Evolutionary conservation across 2,888 invertebrate genomes (phyloP), one percentile per base, ranked within the genome.

Genomic region (Pemphredon lugubris): DNA sequence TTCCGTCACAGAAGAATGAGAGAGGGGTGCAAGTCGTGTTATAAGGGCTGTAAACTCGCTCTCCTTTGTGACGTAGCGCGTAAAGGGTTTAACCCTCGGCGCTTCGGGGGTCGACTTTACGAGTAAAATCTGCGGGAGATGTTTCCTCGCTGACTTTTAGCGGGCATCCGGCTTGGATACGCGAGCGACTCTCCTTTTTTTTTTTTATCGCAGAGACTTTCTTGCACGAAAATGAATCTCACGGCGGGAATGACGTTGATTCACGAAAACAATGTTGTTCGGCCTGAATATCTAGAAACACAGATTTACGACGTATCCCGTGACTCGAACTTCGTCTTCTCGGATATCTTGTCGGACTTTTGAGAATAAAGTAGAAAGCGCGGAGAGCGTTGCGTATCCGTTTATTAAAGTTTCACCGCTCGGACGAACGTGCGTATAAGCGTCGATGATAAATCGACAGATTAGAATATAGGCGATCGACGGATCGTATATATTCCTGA

Each of bases 11-110:
- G 71, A 76, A 69, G 77, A 82, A 80, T 76, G 73, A 71, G 59
- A 50, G 59, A 73, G 73, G 73, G 69, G 54, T 40, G 73, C 67
- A 55, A 57, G 20, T 53, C 66, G 71, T 68, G 66, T 57, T 60
- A 66, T 44, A 77, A 77, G 79, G 80, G 80, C 53, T 73, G 77
- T 63, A 73, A 81, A 77, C 79, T 74, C 59, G 79, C 83, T 85
- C 83, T 81, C 77, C 84, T 86, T 87, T 86, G 86, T 84, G 84
- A 85, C 75, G 78, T 73, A 80, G 80, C 78, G 77, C 81, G 86
- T 85, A 82, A 87, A 86, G 83, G 83, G 81, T 82, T 82, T 79
- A 78, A 77, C 73, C 76, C 77, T 65, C 63, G 67, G 39, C 57
- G 23, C 51, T 63, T 53, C 42, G 32, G 63, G 64, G 75, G 66